phyloP scores from a whole-genome alignment of 2,113 vertebrate genomes.

The Phaethornis superciliosus region DNA sequence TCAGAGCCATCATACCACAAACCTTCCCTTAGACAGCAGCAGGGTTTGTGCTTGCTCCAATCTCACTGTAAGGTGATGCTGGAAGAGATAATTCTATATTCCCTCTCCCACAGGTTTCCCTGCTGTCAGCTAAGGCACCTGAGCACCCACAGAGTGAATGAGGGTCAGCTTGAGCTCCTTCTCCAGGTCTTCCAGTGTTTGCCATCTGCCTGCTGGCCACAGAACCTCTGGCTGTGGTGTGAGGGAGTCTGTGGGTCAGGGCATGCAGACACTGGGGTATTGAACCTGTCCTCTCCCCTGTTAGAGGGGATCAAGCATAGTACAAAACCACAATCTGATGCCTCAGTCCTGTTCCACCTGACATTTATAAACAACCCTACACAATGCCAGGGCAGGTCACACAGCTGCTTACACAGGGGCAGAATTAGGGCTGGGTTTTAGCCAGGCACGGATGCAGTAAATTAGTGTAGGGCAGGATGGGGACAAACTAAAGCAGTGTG shows the following conservation, averaged over 20 bases:
- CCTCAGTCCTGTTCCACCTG: not conserved
- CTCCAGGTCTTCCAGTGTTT: not conserved
- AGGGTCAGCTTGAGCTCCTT: not conserved
- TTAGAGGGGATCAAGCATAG: not conserved
- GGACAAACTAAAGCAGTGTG: not conserved
- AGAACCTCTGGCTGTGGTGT: rapidly evolving
- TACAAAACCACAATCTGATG: not conserved
- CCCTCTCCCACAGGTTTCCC: not conserved
- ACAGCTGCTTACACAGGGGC: rapidly evolving
- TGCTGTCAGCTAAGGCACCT: not conserved
- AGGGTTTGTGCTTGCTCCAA: not conserved
- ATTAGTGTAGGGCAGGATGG: not conserved
- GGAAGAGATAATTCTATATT: not conserved
- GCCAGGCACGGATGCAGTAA: not conserved
- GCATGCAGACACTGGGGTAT: not conserved
- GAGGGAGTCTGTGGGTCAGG: rapidly evolving
- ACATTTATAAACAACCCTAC: not conserved
- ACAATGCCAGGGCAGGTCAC: not conserved
- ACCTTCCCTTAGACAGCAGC: not conserved
- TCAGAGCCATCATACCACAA: not conserved
- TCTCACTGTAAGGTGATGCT: not conserved
- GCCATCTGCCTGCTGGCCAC: not conserved
- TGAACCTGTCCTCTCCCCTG: not conserved
- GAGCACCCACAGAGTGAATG: not conserved
- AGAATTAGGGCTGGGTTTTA: not conserved